phyloP scores from a whole-genome alignment of 1,140 invertebrate genomes.

The Lanistes nyassanus region DNA sequence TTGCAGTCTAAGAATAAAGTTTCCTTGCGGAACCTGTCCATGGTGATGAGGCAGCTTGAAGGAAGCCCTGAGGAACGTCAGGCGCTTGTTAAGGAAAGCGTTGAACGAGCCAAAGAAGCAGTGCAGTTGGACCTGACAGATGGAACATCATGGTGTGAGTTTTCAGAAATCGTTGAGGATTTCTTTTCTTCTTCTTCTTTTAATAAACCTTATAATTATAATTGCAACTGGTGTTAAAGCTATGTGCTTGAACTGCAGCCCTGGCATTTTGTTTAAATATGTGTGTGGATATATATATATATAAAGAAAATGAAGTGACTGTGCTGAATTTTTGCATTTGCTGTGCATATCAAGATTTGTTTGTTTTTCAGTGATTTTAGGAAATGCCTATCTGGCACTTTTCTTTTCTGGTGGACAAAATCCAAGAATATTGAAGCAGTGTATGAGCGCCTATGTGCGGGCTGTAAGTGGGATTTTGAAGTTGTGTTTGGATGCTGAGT shows the following conservation, averaged over 20 bases:
- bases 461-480: conserved; percentile 72
- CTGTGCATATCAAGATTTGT: conserved; percentile 14
- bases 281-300: conserved; percentile 6
- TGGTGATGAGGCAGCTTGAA: conserved; percentile 80
- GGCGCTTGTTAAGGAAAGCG: conserved; percentile 77
- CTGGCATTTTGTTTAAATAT: neutral
- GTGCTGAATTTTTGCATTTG: too few species aligned
- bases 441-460: conserved; percentile 84
- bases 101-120: conserved; percentile 85
- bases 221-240: neutral
- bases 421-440: conserved; percentile 77
- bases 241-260: neutral
- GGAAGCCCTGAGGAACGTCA: conserved; percentile 71
- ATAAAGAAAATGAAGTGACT: too few species aligned
- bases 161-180: neutral
- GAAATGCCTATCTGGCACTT: conserved; percentile 85
- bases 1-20: conserved; percentile 81
- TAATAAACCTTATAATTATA: neutral
- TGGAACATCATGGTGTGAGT: conserved; percentile 81
- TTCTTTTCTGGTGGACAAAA: conserved; percentile 83
- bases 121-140: conserved; percentile 83
- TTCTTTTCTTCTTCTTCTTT: neutral
- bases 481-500: too few species aligned
- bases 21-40: conserved; percentile 84
- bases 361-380: conserved; percentile 73